A percentile compares a stretch with the other conserved stretches of the same genome.
phyloP scores from a whole-genome alignment of 2,888 invertebrate genomes.

The Cerastis leucographa region DNA sequence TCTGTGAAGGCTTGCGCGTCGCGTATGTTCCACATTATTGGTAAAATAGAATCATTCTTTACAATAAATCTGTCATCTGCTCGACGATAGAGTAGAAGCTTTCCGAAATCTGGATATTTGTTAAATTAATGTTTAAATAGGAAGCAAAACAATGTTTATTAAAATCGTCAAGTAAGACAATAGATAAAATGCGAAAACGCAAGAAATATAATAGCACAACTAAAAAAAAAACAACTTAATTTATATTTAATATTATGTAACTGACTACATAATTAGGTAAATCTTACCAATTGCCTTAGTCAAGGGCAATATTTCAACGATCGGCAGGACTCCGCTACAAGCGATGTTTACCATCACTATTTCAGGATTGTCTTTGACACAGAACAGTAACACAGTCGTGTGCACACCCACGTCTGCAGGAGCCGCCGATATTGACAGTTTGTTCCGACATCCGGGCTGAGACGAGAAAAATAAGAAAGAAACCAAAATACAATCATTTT shows the following conservation, averaged over 20 bases:
- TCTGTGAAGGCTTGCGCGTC: constrained; percentile 82
- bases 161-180: not conserved
- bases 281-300: constrained; percentile 83
- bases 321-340: constrained; percentile 88
- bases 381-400: constrained; percentile 79
- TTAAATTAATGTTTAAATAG: not conserved
- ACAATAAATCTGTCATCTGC: constrained; percentile 88
- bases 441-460: constrained; percentile 84
- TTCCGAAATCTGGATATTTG: constrained; percentile 86
- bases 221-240: not conserved
- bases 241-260: not conserved
- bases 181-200: too few species aligned
- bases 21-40: constrained; percentile 90
- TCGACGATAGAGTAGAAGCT: constrained; percentile 87
- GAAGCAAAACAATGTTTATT: not conserved
- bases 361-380: constrained; percentile 91
- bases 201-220: not conserved
- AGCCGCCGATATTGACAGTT: constrained; percentile 83
- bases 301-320: constrained; percentile 86
- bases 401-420: constrained; percentile 81
- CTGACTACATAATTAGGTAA: not conserved
- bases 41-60: constrained; percentile 90
- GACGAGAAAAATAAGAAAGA: constrained; percentile 22
- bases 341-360: constrained; percentile 87
- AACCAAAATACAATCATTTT: not conserved